phyloP scores from a whole-genome alignment of 2,888 invertebrate species.

The Ophion costatus region DNA sequence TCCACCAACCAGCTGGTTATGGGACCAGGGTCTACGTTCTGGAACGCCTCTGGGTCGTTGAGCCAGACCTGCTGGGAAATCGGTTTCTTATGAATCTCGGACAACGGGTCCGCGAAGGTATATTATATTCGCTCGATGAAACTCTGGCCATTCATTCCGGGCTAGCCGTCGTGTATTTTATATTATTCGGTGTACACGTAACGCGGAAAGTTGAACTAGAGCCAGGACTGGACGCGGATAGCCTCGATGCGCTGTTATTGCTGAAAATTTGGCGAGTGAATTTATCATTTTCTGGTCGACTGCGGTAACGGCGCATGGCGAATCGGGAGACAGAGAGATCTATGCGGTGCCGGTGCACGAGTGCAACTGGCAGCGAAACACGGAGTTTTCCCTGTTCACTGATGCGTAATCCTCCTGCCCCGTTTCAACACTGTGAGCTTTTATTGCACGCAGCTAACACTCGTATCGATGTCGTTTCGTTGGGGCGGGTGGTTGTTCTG shows the following conservation, averaged over 20 bases:
- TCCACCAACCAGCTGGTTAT: too few relatives aligned
- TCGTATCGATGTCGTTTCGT: neutral
- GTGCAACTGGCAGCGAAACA: constrained; percentile 41
- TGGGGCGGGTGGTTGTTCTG: neutral
- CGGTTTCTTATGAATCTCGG: constrained; percentile 19
- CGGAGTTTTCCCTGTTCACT: constrained; percentile 41
- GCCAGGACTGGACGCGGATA: constrained; percentile 55
- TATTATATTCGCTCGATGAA: constrained; percentile 14
- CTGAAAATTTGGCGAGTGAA: constrained; percentile 63
- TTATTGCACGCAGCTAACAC: constrained; percentile 25
- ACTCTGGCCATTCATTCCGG: constrained; percentile 40
- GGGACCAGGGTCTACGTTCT: too few relatives aligned
- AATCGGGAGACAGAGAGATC: constrained; percentile 40
- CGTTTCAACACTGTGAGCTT: constrained; percentile 17
- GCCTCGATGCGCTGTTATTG: constrained; percentile 53
- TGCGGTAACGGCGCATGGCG: constrained; percentile 55
- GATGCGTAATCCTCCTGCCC: constrained; percentile 34
- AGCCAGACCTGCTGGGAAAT: constrained; percentile 12
- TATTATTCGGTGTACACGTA: constrained; percentile 44
- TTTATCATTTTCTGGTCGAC: constrained; percentile 64
- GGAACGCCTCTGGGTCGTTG: neutral
- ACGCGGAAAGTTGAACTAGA: constrained; percentile 59
- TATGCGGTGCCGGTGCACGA: constrained; percentile 31
- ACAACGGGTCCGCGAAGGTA: constrained; percentile 1
- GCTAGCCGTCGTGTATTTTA: constrained; percentile 28